Evolutionary conservation across 2,113 vertebrate genomes (phyloP).

Genomic region (Struthidea cinerea): DNA sequence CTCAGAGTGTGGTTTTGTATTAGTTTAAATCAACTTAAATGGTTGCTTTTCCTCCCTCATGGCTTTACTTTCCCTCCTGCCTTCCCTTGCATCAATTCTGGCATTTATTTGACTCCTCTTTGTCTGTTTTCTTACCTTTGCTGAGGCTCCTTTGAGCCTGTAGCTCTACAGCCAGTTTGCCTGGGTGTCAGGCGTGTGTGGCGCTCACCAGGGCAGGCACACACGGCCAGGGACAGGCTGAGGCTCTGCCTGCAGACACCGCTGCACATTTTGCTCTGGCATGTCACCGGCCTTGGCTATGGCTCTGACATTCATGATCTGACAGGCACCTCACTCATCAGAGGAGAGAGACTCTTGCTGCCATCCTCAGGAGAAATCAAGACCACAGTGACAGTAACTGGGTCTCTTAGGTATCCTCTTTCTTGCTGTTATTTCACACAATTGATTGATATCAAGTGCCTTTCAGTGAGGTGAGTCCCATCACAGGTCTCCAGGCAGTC

Average conservation of each 20-base stretch:
- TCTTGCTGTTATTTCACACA: background rate
- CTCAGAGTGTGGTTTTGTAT: background rate
- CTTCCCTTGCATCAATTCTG: background rate
- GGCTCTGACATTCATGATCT: accelerated
- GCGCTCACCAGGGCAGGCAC: background rate
- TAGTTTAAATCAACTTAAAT: background rate
- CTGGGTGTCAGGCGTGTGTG: background rate
- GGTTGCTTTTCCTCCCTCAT: background rate
- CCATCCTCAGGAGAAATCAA: background rate
- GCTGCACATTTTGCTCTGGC: background rate
- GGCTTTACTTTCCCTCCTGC: background rate
- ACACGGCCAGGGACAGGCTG: background rate
- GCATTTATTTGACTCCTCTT: background rate
- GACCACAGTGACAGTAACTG: background rate
- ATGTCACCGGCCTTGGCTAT: background rate
- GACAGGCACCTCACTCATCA: background rate
- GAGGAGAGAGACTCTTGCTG: background rate
- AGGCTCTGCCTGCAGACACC: background rate
- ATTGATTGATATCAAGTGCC: background rate
- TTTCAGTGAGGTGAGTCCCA: background rate
- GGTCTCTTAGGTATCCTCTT: background rate
- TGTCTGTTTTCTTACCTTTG: background rate
- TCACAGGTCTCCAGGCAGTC: background rate
- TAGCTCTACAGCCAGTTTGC: background rate
- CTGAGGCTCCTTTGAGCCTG: background rate